Evolutionary conservation across 2,888 invertebrate genomes (phyloP).

Genomic region (Anagyrus pseudococci): DNA sequence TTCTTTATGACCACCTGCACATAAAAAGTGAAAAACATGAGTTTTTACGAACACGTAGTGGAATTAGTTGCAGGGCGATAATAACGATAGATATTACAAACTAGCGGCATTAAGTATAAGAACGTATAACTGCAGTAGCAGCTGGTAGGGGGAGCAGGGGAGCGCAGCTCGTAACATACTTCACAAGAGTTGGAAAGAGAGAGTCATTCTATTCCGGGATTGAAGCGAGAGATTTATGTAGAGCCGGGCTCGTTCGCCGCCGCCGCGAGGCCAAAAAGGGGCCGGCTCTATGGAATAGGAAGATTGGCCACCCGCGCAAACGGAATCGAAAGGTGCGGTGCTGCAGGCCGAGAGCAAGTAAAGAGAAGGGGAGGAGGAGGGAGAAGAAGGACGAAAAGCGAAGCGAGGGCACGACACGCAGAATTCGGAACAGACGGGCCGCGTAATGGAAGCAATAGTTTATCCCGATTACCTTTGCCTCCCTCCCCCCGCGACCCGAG

Average conservation of each 20-base stretch:
- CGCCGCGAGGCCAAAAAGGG: background rate
- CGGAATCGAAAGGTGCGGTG: background rate
- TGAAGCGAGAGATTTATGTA: slow-evolving; percentile 17
- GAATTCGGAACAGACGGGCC: slow-evolving; percentile 45
- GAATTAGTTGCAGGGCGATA: no score
- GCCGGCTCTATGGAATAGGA: background rate
- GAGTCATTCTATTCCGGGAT: no score
- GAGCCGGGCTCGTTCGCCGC: no score
- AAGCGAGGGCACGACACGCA: slow-evolving; percentile 16
- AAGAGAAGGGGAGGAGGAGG: background rate
- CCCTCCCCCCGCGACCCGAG: background rate
- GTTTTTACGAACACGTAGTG: no score
- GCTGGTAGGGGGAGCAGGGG: no score
- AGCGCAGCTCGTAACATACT: no score
- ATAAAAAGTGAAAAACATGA: no score
- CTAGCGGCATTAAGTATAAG: no score
- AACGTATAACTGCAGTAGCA: no score
- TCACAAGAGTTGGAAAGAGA: no score
- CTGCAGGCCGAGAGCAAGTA: background rate
- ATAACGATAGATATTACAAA: no score
- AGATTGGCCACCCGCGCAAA: background rate
- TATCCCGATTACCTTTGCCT: slow-evolving; percentile 47
- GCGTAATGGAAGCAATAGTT: slow-evolving; percentile 47
- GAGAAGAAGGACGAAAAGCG: background rate
- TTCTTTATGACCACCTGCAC: no score